Percentiles rank a stretch among this genome's conserved stretches.
Evolutionary conservation across 2,797 vertebrate species (phyloP).

Genomic region (Calcarius lapponicus): DNA sequence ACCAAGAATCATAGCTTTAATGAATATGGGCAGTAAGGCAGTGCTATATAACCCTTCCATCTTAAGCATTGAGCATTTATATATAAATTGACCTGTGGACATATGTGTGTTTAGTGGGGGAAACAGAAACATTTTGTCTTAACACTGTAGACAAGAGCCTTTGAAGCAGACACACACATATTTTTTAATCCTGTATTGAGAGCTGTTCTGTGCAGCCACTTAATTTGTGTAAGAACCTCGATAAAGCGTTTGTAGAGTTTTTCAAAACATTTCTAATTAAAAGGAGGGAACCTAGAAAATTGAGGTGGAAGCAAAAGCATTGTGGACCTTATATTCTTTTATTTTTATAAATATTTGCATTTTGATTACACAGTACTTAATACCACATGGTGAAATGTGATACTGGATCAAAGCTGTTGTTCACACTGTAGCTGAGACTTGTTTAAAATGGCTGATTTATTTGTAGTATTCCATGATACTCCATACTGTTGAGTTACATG

Average conservation of each 20-base stretch:
- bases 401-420: conserved; percentile 59
- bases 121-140: background rate
- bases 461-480: background rate
- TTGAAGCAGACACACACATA: background rate
- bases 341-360: conserved; percentile 73
- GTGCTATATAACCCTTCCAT: background rate
- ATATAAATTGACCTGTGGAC: background rate
- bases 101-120: background rate
- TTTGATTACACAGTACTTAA: conserved; percentile 60
- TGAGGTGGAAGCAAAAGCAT: conserved; percentile 43
- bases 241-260: conserved; percentile 61
- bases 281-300: conserved; percentile 50
- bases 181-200: conserved; percentile 11
- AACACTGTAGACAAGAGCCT: background rate
- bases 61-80: background rate
- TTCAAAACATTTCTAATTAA: conserved; percentile 67
- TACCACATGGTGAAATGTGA: conserved; percentile 60
- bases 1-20: background rate
- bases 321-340: conserved; percentile 32
- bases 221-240: conserved; percentile 50
- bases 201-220: conserved; percentile 18
- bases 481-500: background rate
- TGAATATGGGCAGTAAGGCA: background rate
- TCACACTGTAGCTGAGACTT: background rate
- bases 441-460: conserved; percentile 20